These are phyloP conservation scores for Petrocephalus zakoni DNA, from an alignment of 2,113 vertebrate species.

Conservation along the genomic window DNA sequence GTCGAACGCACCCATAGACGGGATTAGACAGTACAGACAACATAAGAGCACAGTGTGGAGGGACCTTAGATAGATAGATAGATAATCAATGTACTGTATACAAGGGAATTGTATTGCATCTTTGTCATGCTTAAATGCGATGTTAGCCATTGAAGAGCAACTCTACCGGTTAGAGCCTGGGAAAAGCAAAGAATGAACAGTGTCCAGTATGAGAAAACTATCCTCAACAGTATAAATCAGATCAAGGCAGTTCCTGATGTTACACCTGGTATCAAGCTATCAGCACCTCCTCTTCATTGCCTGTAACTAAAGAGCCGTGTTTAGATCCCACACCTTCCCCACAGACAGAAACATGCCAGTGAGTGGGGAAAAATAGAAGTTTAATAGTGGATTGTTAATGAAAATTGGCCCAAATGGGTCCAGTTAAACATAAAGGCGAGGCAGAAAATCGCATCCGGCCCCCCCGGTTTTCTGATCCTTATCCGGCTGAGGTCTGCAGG, in stretches of 20 bases:
- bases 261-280: constrained; percentile 25
- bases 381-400: neutral
- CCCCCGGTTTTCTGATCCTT: neutral
- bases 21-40: neutral
- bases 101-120: neutral
- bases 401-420: neutral
- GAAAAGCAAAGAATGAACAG: neutral
- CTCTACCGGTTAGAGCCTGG: neutral
- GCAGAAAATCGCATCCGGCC: neutral
- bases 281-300: constrained; percentile 44
- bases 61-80: neutral
- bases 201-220: neutral
- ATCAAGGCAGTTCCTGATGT: neutral
- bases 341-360: neutral
- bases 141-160: neutral
- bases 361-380: neutral
- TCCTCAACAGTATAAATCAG: too few species aligned
- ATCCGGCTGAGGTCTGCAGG: neutral
- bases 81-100: neutral
- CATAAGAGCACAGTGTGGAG: neutral
- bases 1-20: too few species aligned
- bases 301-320: neutral
- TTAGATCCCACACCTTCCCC: neutral
- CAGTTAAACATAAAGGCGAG: neutral
- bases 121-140: neutral